Base-by-base conservation (phyloP, 53 echinoderm and acorn worm species). In the Apostichopus leukothele region DNA sequence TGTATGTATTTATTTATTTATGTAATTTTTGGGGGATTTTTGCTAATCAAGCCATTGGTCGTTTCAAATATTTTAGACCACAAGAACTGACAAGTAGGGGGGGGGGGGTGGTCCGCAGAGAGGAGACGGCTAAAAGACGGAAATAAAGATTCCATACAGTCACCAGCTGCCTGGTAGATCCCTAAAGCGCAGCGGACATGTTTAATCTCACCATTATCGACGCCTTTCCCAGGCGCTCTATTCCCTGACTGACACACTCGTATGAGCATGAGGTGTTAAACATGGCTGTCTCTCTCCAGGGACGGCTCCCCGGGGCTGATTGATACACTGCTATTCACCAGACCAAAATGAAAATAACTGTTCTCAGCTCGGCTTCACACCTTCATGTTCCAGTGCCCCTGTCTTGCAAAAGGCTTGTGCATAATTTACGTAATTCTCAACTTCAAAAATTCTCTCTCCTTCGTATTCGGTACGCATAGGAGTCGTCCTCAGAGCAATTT, bases 201-300 rank as follows among this genome's bases (percentile, higher is more conserved):
- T 68, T 86, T 86, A 66, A 86, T 86, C 88, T 74, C 75, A 59
- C 88, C 75, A 52, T 75, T 87, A 74, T 53, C 55, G 55, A 52
- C 74, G 51, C 88, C 88, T 75, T 87, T 39, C 18, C 53, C 75
- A 75, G 75, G 54, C 74, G 22, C 88, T 75, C 54, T 22, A 20
- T 75, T 87, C 88, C 88, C 75, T 87, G 88, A 87, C 88, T 87
- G 88, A 87, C 88, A 87, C 88, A 87, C 88, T 55, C 53, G 73
- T 75, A 87, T 54, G 88, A 87, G 52, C 88, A 87, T 52, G 75
- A 87, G 88, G 88, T 87, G 88, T 87, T 75, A 87, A 87, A 87
- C 88, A 87, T 87, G 88, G 88, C 74, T 57, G 88, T 53, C 88
- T 53, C 53, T 55, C 75, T 75, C 88, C 52, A 51, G 74, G 59